Evolutionary conservation across 2,797 vertebrate genomes (phyloP), one percentile per base, ranked within the genome.

Genomic region (Triplophysa bombifrons): DNA sequence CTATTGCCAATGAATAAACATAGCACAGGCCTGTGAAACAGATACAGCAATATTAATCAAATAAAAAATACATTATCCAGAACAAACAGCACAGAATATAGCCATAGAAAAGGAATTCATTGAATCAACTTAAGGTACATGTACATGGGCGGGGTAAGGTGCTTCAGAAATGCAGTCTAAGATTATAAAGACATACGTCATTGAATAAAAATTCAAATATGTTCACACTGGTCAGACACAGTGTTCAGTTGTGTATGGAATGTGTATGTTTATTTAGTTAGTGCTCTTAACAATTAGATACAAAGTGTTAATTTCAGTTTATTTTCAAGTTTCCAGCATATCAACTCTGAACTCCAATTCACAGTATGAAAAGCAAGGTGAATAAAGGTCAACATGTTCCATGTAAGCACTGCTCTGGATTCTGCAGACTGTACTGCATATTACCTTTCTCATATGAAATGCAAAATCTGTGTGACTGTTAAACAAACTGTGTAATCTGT

Each of bases 391-490:
- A 3, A 3, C 10, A 19, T 30, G 25, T 2, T 25, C 6, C 6
- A 30, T 67, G 63, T 38, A 22, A 56, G 20, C 4, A 13, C 74
- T 16, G 51, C 22, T 67, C 44, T 63, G 63, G 16, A 66, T 56
- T 67, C 20, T 55, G 61, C 44, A 6, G 6, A 14, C 11, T 66
- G 16, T 66, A 27, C 20, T 14, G 22, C 17, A 30, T 30, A 65
- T 41, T n/a, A 58, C 20, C 34, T 58, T 76, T 67, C 20, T 44
- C 34, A 46, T 67, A 10, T 27, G 17, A 22, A 68, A 76, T 67
- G 22, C 6, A 44, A 67, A 67, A 56, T 6, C 51, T 46, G 27
- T 44, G 3, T 13, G 16, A 66, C 73, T 75, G 46, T 11, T 1
- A 41, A 41, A 41, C 38, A 41, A 41, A 75, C 61, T 55, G 48